A percentile compares a stretch with the other conserved stretches of the same genome.
Evolutionary conservation across 2,113 vertebrate species (phyloP).

Genomic region (Aleadryas rufinucha): DNA sequence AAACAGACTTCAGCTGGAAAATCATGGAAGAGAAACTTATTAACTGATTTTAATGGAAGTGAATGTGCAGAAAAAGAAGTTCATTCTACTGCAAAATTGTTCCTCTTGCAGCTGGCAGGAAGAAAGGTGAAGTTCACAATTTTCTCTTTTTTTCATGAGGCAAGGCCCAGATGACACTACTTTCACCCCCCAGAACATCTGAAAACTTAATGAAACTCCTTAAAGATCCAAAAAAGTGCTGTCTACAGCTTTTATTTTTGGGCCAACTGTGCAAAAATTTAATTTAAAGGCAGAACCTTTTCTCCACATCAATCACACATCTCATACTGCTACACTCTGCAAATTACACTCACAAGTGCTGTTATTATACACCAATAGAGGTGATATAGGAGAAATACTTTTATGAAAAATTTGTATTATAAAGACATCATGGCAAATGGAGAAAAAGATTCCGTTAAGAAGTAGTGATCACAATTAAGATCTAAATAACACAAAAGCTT

Average conservation of each 20-base stretch:
- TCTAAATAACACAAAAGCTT: background rate
- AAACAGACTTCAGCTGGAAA: background rate
- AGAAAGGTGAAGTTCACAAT: background rate
- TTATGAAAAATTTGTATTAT: background rate
- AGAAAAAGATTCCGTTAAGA: background rate
- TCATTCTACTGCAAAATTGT: background rate
- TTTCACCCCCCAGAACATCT: background rate
- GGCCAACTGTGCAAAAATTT: background rate
- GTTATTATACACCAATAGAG: background rate
- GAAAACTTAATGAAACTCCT: background rate
- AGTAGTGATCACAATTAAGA: background rate
- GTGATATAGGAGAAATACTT: background rate
- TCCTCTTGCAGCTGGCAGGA: background rate
- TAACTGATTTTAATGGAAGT: background rate
- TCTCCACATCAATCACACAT: background rate
- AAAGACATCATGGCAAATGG: rapidly evolving
- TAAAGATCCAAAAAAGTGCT: background rate
- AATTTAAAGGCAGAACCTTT: background rate
- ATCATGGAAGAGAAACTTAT: background rate
- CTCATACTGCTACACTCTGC: background rate
- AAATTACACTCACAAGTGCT: background rate
- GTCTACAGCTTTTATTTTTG: background rate
- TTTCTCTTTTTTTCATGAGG: background rate
- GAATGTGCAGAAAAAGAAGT: background rate
- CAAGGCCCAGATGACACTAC: background rate